Conservation (phyloP, 2,888 invertebrate genomes). For the Drosophila vallismaia region DNA sequence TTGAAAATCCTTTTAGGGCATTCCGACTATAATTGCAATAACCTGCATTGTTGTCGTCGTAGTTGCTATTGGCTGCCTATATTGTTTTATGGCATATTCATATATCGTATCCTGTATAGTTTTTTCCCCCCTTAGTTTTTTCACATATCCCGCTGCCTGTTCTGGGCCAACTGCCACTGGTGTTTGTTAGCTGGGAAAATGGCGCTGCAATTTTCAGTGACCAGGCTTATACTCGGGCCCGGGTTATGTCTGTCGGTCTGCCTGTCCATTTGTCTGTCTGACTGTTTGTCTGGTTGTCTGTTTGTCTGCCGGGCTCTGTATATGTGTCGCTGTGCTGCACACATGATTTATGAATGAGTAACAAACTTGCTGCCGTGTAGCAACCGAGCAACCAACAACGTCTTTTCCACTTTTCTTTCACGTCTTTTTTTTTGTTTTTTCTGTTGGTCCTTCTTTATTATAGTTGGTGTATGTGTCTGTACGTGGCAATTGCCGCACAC, state of each 20-base stretch:
- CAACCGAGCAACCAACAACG: slow-evolving; percentile 64
- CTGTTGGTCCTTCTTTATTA: slow-evolving; percentile 65
- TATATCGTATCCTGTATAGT: slow-evolving; percentile 67
- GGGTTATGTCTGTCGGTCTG: slow-evolving; percentile 30
- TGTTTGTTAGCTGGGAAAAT: slow-evolving; percentile 53
- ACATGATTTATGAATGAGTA: slow-evolving; percentile 81
- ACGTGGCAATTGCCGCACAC: slow-evolving; percentile 72
- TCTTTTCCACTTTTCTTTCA: slow-evolving; percentile 57
- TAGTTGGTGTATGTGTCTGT: slow-evolving; percentile 46
- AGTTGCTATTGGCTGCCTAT: slow-evolving; percentile 60
- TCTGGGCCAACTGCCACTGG: slow-evolving; percentile 56
- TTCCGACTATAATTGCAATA: slow-evolving; percentile 59
- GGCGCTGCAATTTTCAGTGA: slow-evolving; percentile 75
- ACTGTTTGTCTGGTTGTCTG: slow-evolving; percentile 30
- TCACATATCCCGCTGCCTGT: slow-evolving; percentile 40
- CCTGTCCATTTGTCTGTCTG: slow-evolving; percentile 28
- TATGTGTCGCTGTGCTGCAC: slow-evolving; percentile 56
- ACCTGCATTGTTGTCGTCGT: slow-evolving; percentile 36
- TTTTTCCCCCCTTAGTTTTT: slow-evolving; percentile 26
- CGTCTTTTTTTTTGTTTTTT: slow-evolving; percentile 4
- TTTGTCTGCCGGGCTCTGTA: slow-evolving; percentile 36
- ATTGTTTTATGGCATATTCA: slow-evolving; percentile 78
- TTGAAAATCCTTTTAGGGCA: slow-evolving; percentile 10
- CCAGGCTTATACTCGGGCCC: slow-evolving; percentile 61
- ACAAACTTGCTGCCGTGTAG: slow-evolving; percentile 77